A percentile compares a stretch with the other conserved stretches of the same genome.
Conservation (phyloP, 2,113 vertebrate genomes). For the Apodemus sylvaticus region DNA sequence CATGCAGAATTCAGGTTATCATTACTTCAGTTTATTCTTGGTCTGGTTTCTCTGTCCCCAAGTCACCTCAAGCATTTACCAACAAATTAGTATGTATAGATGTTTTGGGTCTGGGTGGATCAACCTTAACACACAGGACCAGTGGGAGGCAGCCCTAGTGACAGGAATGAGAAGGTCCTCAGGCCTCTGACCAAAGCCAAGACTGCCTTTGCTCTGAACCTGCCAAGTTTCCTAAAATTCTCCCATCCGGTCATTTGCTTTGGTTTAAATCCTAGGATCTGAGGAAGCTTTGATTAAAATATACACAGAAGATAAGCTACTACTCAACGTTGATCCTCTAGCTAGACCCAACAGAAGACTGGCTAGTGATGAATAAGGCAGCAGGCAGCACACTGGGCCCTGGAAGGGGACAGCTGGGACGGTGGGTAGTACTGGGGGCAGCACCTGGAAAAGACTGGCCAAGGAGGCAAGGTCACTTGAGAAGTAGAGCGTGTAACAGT, state of each 20-base stretch:
- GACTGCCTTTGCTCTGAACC: background rate
- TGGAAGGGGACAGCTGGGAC: background rate
- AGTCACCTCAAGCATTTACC: background rate
- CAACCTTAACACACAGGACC: background rate
- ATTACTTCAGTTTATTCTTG: background rate
- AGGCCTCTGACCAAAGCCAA: background rate
- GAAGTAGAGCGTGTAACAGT: background rate
- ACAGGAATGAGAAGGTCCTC: background rate
- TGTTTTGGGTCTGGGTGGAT: background rate
- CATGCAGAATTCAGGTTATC: background rate
- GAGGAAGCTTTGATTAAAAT: background rate
- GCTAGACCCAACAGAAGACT: background rate
- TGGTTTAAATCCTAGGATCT: background rate
- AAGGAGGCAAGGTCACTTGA: background rate
- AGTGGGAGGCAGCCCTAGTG: background rate
- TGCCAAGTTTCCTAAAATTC: background rate
- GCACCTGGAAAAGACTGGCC: background rate
- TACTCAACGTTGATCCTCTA: background rate
- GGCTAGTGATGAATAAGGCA: background rate
- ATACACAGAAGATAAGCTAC: background rate
- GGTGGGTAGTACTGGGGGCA: background rate
- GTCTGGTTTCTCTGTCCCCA: background rate
- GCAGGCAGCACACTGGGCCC: background rate
- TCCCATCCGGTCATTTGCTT: background rate
- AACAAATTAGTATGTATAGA: background rate